A percentile compares a stretch with the other conserved stretches of the same genome.
phyloP scores from a whole-genome alignment of 2,797 vertebrate genomes.

The Podargus strigoides region DNA sequence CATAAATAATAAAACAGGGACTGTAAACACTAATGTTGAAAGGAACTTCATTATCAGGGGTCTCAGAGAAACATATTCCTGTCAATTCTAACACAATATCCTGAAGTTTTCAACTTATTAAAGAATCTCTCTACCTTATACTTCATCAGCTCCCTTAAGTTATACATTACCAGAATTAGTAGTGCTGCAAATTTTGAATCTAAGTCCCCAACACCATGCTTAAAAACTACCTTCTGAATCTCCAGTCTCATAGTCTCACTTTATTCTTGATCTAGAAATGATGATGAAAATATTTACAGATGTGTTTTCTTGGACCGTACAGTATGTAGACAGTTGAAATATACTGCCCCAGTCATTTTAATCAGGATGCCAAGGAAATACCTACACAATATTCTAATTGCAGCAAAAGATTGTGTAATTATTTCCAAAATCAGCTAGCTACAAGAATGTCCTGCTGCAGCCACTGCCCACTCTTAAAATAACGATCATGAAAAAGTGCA shows the following conservation, averaged over 20 bases:
- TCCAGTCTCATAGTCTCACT: neutral
- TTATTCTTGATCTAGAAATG: neutral
- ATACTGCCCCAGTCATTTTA: neutral
- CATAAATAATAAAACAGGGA: conserved; percentile 53
- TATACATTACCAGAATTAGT: neutral
- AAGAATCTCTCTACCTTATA: neutral
- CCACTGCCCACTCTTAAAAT: neutral
- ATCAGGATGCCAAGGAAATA: neutral
- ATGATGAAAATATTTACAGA: neutral
- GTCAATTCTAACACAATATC: neutral
- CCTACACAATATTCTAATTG: neutral
- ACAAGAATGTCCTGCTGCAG: neutral
- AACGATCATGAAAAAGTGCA: fast-evolving
- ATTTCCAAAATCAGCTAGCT: neutral
- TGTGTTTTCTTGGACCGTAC: neutral
- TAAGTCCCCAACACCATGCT: neutral
- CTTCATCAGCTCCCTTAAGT: neutral
- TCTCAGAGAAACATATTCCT: conserved; percentile 16
- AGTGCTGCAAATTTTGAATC: neutral
- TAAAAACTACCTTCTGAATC: neutral
- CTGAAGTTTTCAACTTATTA: neutral
- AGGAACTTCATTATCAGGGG: neutral
- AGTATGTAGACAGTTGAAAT: neutral
- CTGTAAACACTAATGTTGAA: conserved; percentile 33
- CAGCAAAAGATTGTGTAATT: neutral